Base-by-base conservation (phyloP, 2,888 invertebrate genomes). In the Polydrusus tereticollis region DNA sequence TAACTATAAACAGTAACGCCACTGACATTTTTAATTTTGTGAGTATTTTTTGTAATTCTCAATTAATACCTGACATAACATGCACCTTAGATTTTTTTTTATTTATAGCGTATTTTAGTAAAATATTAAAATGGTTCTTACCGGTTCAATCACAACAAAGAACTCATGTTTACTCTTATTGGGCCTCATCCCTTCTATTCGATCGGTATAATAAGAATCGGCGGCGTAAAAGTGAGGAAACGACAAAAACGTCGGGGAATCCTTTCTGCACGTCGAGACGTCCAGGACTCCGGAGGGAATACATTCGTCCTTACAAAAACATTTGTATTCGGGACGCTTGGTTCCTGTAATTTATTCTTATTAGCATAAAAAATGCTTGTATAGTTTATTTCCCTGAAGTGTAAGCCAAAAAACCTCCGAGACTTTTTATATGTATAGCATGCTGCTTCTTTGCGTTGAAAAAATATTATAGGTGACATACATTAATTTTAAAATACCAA, bases 181-280 rank as follows among this genome's bases (percentile, higher is more conserved):
- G 0, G 95, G 94, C 1, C 85, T 78, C 83, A 96, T 82, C 0
- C 95, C 95, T 0, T 86, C 86, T 1, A 95, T 89, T 47, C 87
- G 86, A 5, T 90, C 86, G 10, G 86, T 78, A 70, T 93, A 91
- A 70, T 85, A 86, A 0, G 90, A 89, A 85, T 94, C 94, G 0
- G 89, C 95, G 77, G 91, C 88, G 80, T 91, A 88, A 85, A 94
- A 95, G 85, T 96, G 95, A 0, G 96, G 95, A 79, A 93, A 89
- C 0, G 94, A 93, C 78, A 94, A 88, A 81, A 94, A 94, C 0
- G 92, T 91, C 0, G 96, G 96, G 0, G 94, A 92, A 14, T 92
- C 93, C 80, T 88, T 91, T 50, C 94, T 89, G 76, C 94, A 94
- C 0, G 91, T 86, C 0, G 93, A 92, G 16, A 93, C 89, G 84